A percentile compares a stretch with the other conserved stretches of the same genome.
Conservation (phyloP, 2,888 invertebrate genomes). For the Drosophila basisetae region DNA sequence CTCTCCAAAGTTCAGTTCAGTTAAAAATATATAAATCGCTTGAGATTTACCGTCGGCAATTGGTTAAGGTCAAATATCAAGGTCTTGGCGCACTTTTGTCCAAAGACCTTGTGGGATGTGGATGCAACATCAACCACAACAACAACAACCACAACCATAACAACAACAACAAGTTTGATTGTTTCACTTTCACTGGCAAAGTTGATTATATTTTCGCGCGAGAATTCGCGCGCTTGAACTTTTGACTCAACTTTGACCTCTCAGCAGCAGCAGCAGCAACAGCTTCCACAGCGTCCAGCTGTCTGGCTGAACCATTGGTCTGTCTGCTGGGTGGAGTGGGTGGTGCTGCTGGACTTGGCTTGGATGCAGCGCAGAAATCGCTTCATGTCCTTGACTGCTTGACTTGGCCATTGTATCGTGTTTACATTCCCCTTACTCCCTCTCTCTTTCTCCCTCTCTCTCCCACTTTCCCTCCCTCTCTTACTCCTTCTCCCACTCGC, state of each 20-base stretch:
- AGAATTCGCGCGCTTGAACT: slow-evolving; percentile 56
- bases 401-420: slow-evolving; percentile 65
- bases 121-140: slow-evolving; percentile 1
- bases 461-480: no score
- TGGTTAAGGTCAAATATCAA: slow-evolving; percentile 2
- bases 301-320: slow-evolving; percentile 15
- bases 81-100: slow-evolving; percentile 2
- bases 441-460: slow-evolving; percentile 4
- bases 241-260: slow-evolving; percentile 63
- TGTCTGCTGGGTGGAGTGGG: neutral
- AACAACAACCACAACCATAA: neutral
- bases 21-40: slow-evolving; percentile 8
- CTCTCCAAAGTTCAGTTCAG: neutral
- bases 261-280: slow-evolving; percentile 12
- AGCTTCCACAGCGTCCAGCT: slow-evolving; percentile 34
- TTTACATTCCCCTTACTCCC: slow-evolving; percentile 16
- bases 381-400: slow-evolving; percentile 73
- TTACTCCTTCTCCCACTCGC: slow-evolving; percentile 22
- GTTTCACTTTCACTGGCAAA: slow-evolving; percentile 72
- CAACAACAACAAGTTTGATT: slow-evolving; percentile 49
- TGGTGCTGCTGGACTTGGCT: neutral
- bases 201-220: slow-evolving; percentile 75
- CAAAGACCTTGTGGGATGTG: slow-evolving; percentile 1
- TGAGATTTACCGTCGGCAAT: slow-evolving; percentile 4
- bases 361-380: slow-evolving; percentile 56